Percentiles rank a stretch among this genome's conserved stretches.
Conservation (phyloP, 2,888 invertebrate species). For the Camponotus fellah region DNA sequence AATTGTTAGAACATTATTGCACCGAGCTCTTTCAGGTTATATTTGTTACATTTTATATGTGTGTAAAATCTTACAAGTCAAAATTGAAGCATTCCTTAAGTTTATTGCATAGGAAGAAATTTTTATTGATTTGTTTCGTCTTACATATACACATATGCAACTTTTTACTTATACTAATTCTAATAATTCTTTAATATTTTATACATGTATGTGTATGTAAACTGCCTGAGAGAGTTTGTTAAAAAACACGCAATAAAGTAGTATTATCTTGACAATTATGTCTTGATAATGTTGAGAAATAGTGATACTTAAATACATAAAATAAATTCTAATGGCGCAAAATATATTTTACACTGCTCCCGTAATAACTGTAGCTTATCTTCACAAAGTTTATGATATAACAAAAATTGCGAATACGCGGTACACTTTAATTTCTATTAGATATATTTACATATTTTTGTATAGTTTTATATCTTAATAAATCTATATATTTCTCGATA, state of each 20-base stretch:
- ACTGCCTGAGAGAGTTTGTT: background rate
- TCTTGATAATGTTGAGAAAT: background rate
- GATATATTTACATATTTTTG: background rate
- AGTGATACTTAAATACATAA: background rate
- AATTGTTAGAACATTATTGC: background rate
- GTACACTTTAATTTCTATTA: background rate
- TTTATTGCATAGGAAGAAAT: background rate
- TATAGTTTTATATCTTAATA: background rate
- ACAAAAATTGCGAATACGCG: background rate
- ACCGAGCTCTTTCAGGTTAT: background rate
- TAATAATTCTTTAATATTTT: background rate
- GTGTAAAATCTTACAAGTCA: too few species aligned
- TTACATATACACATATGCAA: background rate
- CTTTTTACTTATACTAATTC: background rate
- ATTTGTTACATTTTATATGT: background rate
- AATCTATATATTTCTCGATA: constrained; percentile 18
- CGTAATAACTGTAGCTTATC: background rate
- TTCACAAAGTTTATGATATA: background rate
- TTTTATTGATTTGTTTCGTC: background rate
- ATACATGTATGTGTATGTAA: background rate
- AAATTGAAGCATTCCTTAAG: too few species aligned
- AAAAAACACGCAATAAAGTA: background rate
- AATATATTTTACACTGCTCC: background rate
- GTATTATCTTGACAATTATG: background rate
- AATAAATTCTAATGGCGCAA: background rate